Percentiles rank a stretch among this genome's conserved stretches.
phyloP scores from a whole-genome alignment of 2,888 invertebrate species.

The Oscheius sp. region DNA sequence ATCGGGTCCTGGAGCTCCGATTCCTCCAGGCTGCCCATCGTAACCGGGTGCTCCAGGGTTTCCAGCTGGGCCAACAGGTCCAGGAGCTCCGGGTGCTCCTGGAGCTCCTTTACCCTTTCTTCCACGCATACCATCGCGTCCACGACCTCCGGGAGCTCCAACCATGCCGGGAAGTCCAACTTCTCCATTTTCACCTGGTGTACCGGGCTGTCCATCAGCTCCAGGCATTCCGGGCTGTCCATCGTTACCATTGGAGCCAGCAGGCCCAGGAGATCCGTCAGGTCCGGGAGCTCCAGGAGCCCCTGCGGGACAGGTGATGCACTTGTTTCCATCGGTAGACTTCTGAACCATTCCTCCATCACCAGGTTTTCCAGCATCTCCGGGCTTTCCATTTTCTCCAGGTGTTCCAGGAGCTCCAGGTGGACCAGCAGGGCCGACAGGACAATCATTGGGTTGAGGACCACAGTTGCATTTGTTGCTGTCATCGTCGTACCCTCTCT shows the following conservation, averaged over 20 bases:
- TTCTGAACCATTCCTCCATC: conserved; percentile 49
- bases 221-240: conserved; percentile 20
- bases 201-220: conserved; percentile 3
- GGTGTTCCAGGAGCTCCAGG: conserved; percentile 58
- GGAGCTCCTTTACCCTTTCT: conserved; percentile 39
- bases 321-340: conserved; percentile 48
- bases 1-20: conserved; percentile 40
- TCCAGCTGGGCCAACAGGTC: conserved; percentile 58
- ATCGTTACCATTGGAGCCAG: conserved; percentile 9
- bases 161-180: conserved; percentile 4
- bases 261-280: not conserved
- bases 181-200: not conserved
- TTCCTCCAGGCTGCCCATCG: conserved; percentile 56
- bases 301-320: conserved; percentile 14
- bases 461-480: conserved; percentile 24
- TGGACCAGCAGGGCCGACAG: conserved; percentile 54
- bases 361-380: conserved; percentile 56
- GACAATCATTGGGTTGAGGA: conserved; percentile 28
- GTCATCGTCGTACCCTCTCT: conserved; percentile 1
- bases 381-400: conserved; percentile 55
- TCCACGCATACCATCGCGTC: conserved; percentile 14
- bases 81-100: conserved; percentile 50
- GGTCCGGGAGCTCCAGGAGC: not conserved
- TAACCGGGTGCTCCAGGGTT: conserved; percentile 55
- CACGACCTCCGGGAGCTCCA: conserved; percentile 15